Evolutionary conservation across 2,113 vertebrate species (phyloP).

Genomic region (Ginglymostoma cirratum): DNA sequence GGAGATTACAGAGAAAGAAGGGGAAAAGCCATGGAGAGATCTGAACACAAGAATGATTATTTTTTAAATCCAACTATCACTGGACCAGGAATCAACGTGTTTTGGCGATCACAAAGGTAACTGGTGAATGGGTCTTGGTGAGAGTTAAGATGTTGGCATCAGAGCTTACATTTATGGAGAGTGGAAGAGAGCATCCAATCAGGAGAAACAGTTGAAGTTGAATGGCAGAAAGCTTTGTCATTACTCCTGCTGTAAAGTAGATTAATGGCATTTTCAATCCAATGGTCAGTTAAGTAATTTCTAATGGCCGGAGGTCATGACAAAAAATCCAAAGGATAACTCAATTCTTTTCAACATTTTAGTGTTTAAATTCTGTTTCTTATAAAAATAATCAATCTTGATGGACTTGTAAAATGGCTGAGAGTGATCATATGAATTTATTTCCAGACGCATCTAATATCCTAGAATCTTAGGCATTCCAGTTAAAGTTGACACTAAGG

Average conservation of each 20-base stretch:
- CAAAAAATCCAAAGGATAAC: too few species aligned
- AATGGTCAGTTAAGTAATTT: background rate
- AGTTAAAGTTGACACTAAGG: too few species aligned
- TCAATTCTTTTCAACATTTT: too few species aligned
- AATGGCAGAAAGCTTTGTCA: background rate
- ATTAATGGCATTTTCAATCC: background rate
- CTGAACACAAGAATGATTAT: background rate
- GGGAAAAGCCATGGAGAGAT: background rate
- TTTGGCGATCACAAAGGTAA: background rate
- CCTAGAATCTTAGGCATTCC: too few species aligned
- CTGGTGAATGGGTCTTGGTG: background rate
- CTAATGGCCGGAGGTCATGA: too few species aligned
- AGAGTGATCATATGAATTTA: too few species aligned
- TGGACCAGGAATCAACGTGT: background rate
- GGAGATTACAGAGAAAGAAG: background rate
- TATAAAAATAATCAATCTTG: too few species aligned
- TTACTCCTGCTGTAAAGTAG: background rate
- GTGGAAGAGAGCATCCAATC: background rate
- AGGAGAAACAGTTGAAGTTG: background rate
- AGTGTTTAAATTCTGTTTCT: too few species aligned
- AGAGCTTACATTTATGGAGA: background rate
- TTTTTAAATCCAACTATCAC: background rate
- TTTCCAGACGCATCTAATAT: too few species aligned
- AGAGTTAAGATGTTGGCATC: background rate
- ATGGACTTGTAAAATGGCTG: too few species aligned